phyloP scores from a whole-genome alignment of 2,888 invertebrate genomes.

The Ametastegia equiseti region DNA sequence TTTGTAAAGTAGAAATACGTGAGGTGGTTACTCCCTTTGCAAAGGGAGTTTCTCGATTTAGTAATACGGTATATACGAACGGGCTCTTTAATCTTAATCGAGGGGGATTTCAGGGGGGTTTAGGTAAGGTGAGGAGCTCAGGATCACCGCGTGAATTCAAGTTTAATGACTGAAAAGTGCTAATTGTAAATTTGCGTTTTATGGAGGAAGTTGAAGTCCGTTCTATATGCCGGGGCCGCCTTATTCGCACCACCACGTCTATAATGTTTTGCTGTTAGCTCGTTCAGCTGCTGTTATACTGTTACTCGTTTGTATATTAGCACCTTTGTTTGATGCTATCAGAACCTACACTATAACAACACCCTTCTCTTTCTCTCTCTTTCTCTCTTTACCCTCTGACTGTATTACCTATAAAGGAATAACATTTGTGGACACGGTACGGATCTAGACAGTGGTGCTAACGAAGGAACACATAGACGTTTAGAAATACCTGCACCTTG shows the following conservation, averaged over 20 bases:
- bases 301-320: slow-evolving; percentile 53
- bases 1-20: neutral
- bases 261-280: neutral
- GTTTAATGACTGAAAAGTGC: slow-evolving; percentile 59
- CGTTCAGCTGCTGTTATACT: slow-evolving; percentile 59
- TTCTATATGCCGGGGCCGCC: neutral
- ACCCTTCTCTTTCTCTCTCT: neutral
- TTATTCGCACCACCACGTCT: neutral
- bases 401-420: neutral
- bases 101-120: neutral
- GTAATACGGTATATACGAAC: too few relatives aligned
- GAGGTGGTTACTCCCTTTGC: neutral
- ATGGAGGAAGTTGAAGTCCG: slow-evolving; percentile 61
- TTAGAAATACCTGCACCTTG: neutral
- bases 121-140: neutral
- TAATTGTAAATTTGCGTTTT: slow-evolving; percentile 71
- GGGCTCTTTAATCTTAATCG: slow-evolving; percentile 10
- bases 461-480: too few relatives aligned
- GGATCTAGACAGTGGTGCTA: neutral
- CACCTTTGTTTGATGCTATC: slow-evolving; percentile 69
- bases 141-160: slow-evolving; percentile 30
- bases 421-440: neutral
- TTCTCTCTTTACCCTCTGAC: neutral
- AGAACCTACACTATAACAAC: neutral
- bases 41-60: too few relatives aligned